phyloP scores from a whole-genome alignment of 2,888 invertebrate genomes.

The Caenorhabditis sp. region DNA sequence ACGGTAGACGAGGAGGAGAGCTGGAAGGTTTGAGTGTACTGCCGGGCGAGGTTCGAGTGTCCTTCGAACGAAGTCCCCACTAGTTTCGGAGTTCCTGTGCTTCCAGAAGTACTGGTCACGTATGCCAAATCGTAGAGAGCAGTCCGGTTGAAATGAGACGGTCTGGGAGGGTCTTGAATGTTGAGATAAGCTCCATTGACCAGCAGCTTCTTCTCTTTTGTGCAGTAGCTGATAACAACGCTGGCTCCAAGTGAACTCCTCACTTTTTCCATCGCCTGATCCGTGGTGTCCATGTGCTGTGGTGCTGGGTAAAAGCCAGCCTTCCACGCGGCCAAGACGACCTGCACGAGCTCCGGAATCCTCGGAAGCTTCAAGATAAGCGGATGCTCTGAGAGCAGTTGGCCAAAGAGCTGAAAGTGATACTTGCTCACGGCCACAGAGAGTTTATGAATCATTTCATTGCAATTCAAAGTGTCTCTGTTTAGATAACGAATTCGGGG shows the following conservation, averaged over 20 bases:
- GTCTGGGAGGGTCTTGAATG: background rate
- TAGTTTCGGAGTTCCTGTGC: constrained; percentile 73
- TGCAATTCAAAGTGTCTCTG: background rate
- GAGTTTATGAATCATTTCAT: background rate
- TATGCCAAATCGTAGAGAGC: constrained; percentile 56
- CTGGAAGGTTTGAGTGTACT: constrained; percentile 63
- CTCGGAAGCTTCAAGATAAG: constrained; percentile 21
- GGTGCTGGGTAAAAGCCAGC: constrained; percentile 41
- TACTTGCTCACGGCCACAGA: background rate
- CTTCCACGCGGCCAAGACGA: constrained; percentile 25
- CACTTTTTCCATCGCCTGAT: constrained; percentile 1
- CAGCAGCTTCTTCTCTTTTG: background rate
- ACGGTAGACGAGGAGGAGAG: constrained; percentile 51
- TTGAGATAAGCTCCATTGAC: background rate
- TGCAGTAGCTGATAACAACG: background rate
- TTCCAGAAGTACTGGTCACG: constrained; percentile 73
- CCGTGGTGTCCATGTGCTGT: constrained; percentile 10
- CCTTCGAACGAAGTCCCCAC: constrained; percentile 67
- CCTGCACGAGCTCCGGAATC: constrained; percentile 8
- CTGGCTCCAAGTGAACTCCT: background rate
- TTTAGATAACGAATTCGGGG: background rate
- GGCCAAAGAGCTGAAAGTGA: constrained; percentile 5
- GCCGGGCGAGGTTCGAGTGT: constrained; percentile 64
- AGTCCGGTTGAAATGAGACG: constrained; percentile 9
- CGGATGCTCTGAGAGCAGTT: constrained; percentile 14